These are phyloP conservation scores for Protobothrops mucrosquamatus DNA, from an alignment of 2,113 vertebrate genomes.

Conservation along the genomic window DNA sequence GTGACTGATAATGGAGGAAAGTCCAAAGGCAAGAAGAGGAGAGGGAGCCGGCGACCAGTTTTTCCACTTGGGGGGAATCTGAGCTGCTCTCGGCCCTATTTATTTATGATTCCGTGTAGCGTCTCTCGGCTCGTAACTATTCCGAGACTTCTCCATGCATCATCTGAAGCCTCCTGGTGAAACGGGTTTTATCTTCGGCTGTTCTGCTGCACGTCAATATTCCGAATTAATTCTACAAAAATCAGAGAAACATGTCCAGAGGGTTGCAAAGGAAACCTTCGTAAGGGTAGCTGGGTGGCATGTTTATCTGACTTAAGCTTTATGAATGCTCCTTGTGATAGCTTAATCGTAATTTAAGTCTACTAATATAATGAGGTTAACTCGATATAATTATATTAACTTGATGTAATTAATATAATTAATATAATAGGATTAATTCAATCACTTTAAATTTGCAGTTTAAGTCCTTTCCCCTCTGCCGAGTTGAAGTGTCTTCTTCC, in stretches of 20 bases:
- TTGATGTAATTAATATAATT: too few species aligned
- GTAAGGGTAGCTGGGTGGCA: not conserved
- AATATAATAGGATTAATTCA: too few species aligned
- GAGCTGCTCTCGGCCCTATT: not conserved
- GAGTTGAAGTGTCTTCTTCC: too few species aligned
- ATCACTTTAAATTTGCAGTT: too few species aligned
- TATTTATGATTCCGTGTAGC: not conserved
- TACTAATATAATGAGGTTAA: not conserved
- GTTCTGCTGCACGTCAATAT: rapidly evolving
- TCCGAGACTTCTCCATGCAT: not conserved
- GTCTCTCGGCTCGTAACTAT: not conserved
- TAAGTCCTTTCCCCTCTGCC: too few species aligned
- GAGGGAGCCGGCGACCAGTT: not conserved
- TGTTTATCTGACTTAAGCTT: not conserved
- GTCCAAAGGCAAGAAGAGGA: not conserved
- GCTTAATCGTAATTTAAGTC: not conserved
- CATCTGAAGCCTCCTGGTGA: not conserved
- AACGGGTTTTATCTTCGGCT: not conserved
- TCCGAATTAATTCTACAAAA: not conserved
- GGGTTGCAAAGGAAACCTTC: not conserved
- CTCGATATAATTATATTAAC: not conserved
- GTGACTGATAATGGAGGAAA: too few species aligned
- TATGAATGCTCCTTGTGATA: not conserved
- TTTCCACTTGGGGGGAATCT: not conserved
- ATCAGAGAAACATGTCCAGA: not conserved